Base-by-base conservation (phyloP, 2,113 vertebrate genomes). In the Odobenus rosmarus region DNA sequence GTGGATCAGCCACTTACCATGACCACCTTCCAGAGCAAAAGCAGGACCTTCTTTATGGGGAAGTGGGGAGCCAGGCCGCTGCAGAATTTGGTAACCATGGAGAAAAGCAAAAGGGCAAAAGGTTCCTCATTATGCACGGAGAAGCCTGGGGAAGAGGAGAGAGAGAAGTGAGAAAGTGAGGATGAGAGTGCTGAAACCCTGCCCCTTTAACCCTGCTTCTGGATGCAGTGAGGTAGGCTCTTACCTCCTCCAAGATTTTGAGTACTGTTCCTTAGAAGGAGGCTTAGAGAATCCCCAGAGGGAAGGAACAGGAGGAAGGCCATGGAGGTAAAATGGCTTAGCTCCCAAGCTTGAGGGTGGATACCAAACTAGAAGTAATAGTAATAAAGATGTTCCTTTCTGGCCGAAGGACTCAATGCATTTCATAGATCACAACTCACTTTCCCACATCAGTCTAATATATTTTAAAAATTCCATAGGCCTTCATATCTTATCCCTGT, bases 61-160 rank as follows among this genome's bases (percentile, higher is more conserved):
- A 99, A 99, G 98, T 99, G 99, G 0, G 99, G 99, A 14, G 99
- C 99, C 0, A 99, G 99, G 98, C 99, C 99, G 8, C 99, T 99
- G 99, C 99, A 99, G 99, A 99, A 99, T 97, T 99, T 99, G 98
- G 99, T 99, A 86, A 99, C 99, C 99, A 99, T 99, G 0, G 99
- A 99, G 98, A 99, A 99, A 71, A 99, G 99, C 93, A 99, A 98
- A 85, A 99, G 99, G 51, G 99, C 99, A 74, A 99, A 99, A 0
- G 99, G 99, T 97, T 99, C 99, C 31, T 99, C 99, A 0, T 99
- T 98, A 97, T 99, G 99, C 84, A 99, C 97, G 0, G 99, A 99
- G 53, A 99, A 99, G 95, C 99, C 99, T 99, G 96, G 82, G 67
- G 87, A 19, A 33, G 42, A 19, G 64, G 71, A 94, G 80, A 91